These are phyloP conservation scores for Stomatorhinus walkeri DNA, from an alignment of 2,797 vertebrate genomes.

Conservation along the genomic window DNA sequence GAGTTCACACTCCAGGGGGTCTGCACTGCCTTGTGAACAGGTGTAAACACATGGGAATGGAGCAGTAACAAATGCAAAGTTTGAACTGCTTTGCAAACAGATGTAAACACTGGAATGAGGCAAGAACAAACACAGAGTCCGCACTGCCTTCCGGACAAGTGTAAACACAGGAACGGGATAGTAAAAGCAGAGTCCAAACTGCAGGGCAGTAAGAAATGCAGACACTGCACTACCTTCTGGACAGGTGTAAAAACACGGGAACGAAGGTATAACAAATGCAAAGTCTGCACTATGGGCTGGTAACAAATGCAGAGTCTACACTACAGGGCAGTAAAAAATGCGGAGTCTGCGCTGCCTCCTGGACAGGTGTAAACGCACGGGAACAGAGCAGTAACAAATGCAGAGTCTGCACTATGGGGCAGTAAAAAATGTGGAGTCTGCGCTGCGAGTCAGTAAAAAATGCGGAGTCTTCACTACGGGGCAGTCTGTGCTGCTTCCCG, in stretches of 20 bases:
- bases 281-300: neutral
- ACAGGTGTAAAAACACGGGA: neutral
- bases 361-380: neutral
- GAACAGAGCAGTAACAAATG: neutral
- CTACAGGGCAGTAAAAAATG: neutral
- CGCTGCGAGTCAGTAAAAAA: neutral
- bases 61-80: neutral
- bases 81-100: neutral
- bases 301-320: neutral
- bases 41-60: neutral
- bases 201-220: neutral
- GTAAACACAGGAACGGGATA: neutral
- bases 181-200: neutral
- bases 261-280: neutral
- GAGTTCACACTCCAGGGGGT: neutral
- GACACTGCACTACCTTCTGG: neutral
- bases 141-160: neutral
- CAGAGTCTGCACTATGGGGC: neutral
- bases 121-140: neutral
- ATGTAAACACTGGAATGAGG: neutral
- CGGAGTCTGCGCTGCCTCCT: neutral
- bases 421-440: neutral
- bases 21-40: neutral
- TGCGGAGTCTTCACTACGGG: no score
- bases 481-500: no score